Conservation (phyloP, 2,797 vertebrate genomes). For the Pyrrhura leucotis region DNA sequence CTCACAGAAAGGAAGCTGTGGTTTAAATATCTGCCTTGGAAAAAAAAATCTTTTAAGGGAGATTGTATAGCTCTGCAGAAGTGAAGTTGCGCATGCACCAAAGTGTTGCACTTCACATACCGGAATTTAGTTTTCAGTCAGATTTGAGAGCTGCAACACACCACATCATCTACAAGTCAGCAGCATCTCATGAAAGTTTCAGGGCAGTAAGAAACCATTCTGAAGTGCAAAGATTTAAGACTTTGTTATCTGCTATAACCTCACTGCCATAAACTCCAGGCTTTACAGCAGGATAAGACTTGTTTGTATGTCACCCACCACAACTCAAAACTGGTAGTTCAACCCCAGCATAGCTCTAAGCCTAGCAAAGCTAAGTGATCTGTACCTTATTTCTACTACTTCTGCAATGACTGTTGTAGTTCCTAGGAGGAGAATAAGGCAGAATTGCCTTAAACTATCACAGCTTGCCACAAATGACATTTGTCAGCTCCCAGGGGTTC, state of each 20-base stretch:
- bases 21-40: not conserved
- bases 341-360: not conserved
- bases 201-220: not conserved
- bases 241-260: not conserved
- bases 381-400: not conserved
- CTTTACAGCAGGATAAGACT: not conserved
- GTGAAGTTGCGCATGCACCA: not conserved
- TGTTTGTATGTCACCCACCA: not conserved
- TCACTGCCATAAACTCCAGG: not conserved
- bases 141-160: not conserved
- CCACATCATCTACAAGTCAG: not conserved
- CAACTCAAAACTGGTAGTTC: not conserved
- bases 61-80: not conserved
- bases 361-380: not conserved
- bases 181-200: not conserved
- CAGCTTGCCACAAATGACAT: not conserved
- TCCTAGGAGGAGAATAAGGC: not conserved
- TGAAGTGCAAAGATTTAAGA: not conserved
- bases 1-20: not conserved
- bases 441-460: not conserved
- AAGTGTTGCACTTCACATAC: not conserved
- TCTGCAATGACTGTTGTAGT: rapidly evolving
- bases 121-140: not conserved
- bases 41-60: not conserved
- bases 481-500: not conserved